Evolutionary conservation across 2,113 vertebrate genomes (phyloP).

Genomic region (Pseudorectes ferrugineus): DNA sequence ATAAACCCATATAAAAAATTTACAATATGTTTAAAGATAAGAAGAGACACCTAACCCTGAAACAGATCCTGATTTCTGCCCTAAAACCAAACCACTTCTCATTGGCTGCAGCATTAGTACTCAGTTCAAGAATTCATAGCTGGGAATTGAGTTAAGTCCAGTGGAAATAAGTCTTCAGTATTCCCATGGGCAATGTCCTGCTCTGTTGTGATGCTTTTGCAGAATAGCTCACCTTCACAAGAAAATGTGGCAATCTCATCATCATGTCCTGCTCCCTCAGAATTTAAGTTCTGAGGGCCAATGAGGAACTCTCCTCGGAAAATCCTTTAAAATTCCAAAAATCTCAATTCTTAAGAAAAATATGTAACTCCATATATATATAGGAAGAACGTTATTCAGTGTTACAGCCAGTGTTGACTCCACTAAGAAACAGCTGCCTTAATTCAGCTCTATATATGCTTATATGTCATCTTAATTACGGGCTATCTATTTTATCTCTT

Average conservation of each 20-base stretch:
- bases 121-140: neutral
- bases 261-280: neutral
- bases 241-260: neutral
- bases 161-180: neutral
- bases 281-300: neutral
- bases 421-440: neutral
- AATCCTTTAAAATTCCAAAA: neutral
- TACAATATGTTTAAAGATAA: neutral
- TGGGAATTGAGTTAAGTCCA: neutral
- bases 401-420: neutral
- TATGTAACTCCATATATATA: fast-evolving
- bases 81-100: neutral
- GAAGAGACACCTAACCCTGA: neutral
- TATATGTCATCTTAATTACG: neutral
- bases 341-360: neutral
- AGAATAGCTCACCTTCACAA: neutral
- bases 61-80: neutral
- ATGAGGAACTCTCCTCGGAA: fast-evolving
- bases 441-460: neutral
- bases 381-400: neutral
- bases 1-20: neutral
- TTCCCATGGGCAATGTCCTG: neutral
- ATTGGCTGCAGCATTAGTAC: neutral
- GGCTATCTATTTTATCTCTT: neutral
- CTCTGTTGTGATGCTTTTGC: neutral